These are phyloP conservation scores for Cyprinella venusta DNA, from an alignment of 2,797 vertebrate species.

Conservation along the genomic window DNA sequence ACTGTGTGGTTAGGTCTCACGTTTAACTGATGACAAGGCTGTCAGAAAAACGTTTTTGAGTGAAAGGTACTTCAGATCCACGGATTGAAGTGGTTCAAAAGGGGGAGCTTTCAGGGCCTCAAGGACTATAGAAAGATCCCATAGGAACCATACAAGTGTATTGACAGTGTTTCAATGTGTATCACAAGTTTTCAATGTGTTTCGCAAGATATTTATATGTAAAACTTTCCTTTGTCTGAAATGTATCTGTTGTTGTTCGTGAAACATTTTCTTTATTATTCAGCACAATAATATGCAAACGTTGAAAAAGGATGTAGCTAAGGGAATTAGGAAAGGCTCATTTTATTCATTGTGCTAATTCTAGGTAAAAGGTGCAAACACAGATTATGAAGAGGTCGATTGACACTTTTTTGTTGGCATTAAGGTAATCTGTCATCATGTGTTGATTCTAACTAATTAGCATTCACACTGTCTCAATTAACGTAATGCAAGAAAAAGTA, in stretches of 20 bases:
- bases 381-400: conserved; percentile 30
- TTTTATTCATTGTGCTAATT: conserved; percentile 45
- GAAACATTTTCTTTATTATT: conserved; percentile 51
- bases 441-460: conserved; percentile 26
- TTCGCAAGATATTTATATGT: neutral
- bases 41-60: too few species aligned
- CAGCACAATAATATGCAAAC: conserved; percentile 40
- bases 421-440: conserved; percentile 31
- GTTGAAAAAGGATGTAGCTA: conserved; percentile 2
- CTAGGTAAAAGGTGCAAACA: conserved; percentile 32
- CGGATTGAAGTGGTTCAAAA: too few species aligned
- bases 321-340: conserved; percentile 7
- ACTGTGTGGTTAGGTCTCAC: too few species aligned
- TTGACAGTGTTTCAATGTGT: too few species aligned
- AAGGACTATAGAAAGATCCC: too few species aligned
- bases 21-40: too few species aligned
- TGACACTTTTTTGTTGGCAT: conserved; percentile 31
- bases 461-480: neutral
- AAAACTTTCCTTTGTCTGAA: neutral
- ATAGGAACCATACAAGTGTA: too few species aligned
- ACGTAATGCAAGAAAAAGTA: neutral
- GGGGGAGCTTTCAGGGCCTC: too few species aligned
- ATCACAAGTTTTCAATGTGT: too few species aligned
- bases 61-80: too few species aligned
- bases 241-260: neutral